These are phyloP conservation scores for Ptychochromis oligacanthus DNA, from an alignment of 2,113 vertebrate species.

Conservation along the genomic window DNA sequence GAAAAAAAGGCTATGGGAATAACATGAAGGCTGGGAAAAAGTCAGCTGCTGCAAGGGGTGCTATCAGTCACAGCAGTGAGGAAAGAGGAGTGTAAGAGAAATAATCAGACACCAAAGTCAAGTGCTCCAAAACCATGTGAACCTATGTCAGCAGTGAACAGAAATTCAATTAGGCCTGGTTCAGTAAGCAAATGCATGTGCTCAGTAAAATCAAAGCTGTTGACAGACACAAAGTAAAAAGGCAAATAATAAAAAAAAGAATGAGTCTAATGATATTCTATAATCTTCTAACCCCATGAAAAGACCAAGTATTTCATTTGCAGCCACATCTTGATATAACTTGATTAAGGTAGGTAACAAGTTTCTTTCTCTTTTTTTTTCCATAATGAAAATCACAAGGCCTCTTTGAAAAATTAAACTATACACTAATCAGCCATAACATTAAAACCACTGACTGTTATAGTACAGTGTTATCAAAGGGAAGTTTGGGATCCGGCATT, in stretches of 20 bases:
- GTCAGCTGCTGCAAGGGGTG: constrained; percentile 36
- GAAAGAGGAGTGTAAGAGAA: constrained; percentile 27
- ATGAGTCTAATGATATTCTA: background rate
- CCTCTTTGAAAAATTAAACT: background rate
- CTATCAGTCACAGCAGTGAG: background rate
- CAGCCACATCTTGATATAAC: background rate
- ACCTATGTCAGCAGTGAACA: constrained; percentile 12
- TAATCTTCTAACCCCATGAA: background rate
- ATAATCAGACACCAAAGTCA: constrained; percentile 30
- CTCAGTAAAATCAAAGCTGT: background rate
- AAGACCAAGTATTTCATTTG: background rate
- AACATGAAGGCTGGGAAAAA: constrained; percentile 30
- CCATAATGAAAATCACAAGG: background rate
- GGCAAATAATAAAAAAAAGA: background rate
- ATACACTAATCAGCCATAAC: background rate
- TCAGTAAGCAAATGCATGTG: constrained; percentile 1
- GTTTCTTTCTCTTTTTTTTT: background rate
- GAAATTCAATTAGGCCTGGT: constrained; percentile 26
- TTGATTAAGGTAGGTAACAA: background rate
- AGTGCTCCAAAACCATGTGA: constrained; percentile 42
- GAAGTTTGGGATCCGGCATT: background rate
- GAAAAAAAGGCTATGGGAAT: constrained; percentile 29
- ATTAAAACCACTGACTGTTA: background rate
- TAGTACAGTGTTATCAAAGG: background rate
- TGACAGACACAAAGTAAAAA: background rate